phyloP scores from a whole-genome alignment of 2,113 vertebrate species.

The Pardalotus punctatus region DNA sequence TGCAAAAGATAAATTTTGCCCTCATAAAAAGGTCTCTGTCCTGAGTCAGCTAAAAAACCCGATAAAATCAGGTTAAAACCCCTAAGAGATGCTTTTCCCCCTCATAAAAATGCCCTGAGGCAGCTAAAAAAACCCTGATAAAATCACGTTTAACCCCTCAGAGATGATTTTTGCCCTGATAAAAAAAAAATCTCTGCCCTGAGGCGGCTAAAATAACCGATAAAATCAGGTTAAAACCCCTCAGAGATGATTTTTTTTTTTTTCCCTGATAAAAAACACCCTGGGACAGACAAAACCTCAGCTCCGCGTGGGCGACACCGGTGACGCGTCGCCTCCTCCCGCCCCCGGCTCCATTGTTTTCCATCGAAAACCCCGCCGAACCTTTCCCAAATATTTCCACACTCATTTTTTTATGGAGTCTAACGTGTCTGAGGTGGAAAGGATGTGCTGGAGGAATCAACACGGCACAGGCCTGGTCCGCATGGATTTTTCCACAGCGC shows the following conservation, averaged over 20 bases:
- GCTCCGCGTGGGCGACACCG: accelerated
- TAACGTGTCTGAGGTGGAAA: too few relatives aligned
- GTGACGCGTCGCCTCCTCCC: not conserved
- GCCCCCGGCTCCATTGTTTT: not conserved
- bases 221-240: not conserved
- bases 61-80: not conserved
- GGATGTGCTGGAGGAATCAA: not conserved
- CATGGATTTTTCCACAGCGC: too few relatives aligned
- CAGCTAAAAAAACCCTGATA: not conserved
- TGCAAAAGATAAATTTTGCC: not conserved
- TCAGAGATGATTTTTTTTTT: not conserved
- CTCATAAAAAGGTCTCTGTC: not conserved
- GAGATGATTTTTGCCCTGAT: not conserved
- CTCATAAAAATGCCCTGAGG: not conserved
- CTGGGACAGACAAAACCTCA: not conserved
- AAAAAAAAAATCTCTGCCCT: too few relatives aligned
- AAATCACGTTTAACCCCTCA: not conserved
- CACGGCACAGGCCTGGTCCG: accelerated
- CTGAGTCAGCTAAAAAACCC: not conserved
- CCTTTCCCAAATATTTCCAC: not conserved
- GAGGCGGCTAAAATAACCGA: not conserved
- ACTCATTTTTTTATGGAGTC: too few relatives aligned
- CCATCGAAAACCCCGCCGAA: not conserved
- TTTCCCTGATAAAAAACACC: not conserved
- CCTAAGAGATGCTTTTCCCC: not conserved